These are phyloP conservation scores for Sycophila texana DNA, from an alignment of 2,888 invertebrate species.

Conservation along the genomic window DNA sequence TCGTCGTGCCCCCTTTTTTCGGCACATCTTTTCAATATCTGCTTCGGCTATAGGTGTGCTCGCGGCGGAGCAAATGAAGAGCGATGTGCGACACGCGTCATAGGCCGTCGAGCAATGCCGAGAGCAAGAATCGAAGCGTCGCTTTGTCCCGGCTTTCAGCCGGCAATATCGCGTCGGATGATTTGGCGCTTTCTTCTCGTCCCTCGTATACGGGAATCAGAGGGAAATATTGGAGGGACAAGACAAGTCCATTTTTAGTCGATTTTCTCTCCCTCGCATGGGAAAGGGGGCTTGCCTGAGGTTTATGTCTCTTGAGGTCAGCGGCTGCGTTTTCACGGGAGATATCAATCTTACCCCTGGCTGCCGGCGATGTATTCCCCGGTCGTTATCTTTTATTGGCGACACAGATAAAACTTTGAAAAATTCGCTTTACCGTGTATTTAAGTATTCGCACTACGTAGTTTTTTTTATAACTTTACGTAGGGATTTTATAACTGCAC, in stretches of 20 bases:
- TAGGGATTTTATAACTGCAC: too few relatives aligned
- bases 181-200: conserved; percentile 15
- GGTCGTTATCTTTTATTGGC: conserved; percentile 29
- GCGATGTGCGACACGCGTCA: conserved; percentile 55
- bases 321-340: conserved; percentile 17
- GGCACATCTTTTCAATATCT: conserved; percentile 54
- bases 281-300: not conserved
- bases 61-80: conserved; percentile 62
- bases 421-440: too few relatives aligned
- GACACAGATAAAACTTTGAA: too few relatives aligned
- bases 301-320: conserved; percentile 17
- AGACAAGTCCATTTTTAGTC: conserved; percentile 33
- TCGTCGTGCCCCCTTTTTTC: conserved; percentile 13
- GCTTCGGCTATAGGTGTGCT: conserved; percentile 1
- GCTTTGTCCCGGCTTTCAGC: not conserved
- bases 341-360: conserved; percentile 34
- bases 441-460: too few relatives aligned
- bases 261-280: conserved; percentile 9
- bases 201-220: conserved; percentile 1
- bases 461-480: too few relatives aligned
- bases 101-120: not conserved
- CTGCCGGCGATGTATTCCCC: not conserved
- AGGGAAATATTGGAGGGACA: conserved; percentile 18
- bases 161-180: conserved; percentile 15
- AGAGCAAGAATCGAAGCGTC: not conserved